Evolutionary conservation across 2,797 vertebrate species (phyloP).

Genomic region (Halcyon badia): DNA sequence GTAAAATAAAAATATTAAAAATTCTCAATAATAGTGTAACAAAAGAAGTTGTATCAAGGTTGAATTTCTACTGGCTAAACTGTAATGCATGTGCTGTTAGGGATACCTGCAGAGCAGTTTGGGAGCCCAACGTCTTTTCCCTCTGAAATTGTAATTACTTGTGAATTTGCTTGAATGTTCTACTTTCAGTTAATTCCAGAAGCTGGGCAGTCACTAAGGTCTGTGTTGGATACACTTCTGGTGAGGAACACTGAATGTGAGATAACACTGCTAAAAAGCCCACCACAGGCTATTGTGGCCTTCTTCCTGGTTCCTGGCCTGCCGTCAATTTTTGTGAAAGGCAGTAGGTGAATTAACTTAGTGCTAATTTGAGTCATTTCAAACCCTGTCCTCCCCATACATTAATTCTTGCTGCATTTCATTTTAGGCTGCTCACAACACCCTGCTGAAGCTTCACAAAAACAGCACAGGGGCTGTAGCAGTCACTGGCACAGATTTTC

Average conservation of each 20-base stretch:
- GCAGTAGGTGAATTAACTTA: background rate
- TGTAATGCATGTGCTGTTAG: background rate
- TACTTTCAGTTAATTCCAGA: background rate
- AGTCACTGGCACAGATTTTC: no score
- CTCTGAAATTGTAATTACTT: background rate
- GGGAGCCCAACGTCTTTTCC: background rate
- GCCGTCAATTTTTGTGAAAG: background rate
- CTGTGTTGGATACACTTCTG: background rate
- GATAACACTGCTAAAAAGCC: background rate
- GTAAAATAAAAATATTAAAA: background rate
- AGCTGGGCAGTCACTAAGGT: background rate
- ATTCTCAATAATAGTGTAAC: background rate
- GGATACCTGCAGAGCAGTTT: background rate
- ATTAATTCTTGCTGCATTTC: background rate
- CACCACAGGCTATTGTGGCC: accelerated
- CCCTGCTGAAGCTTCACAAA: conserved; percentile 86
- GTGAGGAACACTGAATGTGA: background rate
- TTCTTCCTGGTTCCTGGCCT: background rate
- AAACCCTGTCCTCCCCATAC: background rate
- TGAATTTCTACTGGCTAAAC: background rate
- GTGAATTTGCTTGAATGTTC: background rate
- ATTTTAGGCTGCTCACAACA: conserved; percentile 87
- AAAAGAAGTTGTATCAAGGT: background rate
- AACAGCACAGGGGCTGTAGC: conserved; percentile 74
- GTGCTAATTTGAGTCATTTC: background rate